Evolutionary conservation across 2,888 invertebrate genomes (phyloP), one percentile per base, ranked within the genome.

Genomic region (Argyresthia goedartella): DNA sequence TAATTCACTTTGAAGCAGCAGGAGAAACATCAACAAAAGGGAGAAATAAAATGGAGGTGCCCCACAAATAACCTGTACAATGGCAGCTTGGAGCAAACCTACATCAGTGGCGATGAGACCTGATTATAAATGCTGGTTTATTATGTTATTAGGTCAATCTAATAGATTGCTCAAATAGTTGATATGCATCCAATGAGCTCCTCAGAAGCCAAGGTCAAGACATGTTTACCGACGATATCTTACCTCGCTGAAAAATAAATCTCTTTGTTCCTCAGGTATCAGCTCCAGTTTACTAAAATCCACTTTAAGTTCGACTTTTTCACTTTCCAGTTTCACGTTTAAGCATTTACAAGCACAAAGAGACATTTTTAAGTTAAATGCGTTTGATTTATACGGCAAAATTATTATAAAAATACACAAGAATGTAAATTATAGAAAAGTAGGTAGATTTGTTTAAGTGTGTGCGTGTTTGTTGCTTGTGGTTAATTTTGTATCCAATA

Each of bases 311-410:
- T 90, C 85, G 64, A 81, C 69, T 72, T 87, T 87, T 68, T 89
- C 89, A 67, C 90, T 84, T 76, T 89, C 89, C 62, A 92, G 86
- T 61, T 87, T 84, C 64, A 93, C 88, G 82, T 94, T 94, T 67
- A 93, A 80, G 79, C 94, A 94, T 87, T 92, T 91, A 84, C 94
- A 94, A 68, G 91, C 89, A 72, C 72, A 84, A 66, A 85, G 73
- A 76, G 90, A 82, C 89, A 89, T 89, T 65, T 65, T 84, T 57
- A 59, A 56, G 59, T 55, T 57, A 65, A 67, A 60, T 60, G 52
- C 59, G 56, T 54, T 53, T 55, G 50, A 56, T 61, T 66, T 62
- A 61, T 60, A 52, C 61, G 54, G 62, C 61, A 61, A 65, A 75
- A 73, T 73, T 64, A 67, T 66, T 68, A 68, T 62, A 72, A 73